A percentile compares a stretch with the other conserved stretches of the same genome.
Conservation (phyloP, 2,797 vertebrate species). For the Rhinoraja longicauda region DNA sequence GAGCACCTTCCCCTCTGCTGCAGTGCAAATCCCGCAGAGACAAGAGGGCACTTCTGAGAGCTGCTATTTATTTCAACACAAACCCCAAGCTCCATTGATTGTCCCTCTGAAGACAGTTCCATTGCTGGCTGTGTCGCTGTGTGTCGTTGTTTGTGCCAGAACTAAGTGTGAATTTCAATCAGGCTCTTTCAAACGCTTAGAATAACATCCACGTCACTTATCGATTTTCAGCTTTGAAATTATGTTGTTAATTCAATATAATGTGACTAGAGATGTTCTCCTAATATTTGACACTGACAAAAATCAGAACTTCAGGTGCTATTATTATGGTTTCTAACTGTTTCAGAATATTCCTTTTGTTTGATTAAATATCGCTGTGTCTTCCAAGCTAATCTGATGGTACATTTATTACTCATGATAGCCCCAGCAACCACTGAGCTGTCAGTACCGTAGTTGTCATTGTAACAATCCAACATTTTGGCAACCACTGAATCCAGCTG, state of each 20-base stretch:
- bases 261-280: neutral
- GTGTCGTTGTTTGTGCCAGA: neutral
- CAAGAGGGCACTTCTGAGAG: neutral
- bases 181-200: neutral
- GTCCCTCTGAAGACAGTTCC: neutral
- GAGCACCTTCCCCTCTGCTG: neutral
- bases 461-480: constrained; percentile 20
- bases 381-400: constrained; percentile 21
- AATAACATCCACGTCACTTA: neutral
- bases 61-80: no score
- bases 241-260: neutral
- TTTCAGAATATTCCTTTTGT: neutral
- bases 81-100: neutral
- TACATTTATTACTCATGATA: neutral
- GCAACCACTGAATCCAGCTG: constrained; percentile 34
- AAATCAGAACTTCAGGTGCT: neutral
- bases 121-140: neutral
- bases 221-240: neutral
- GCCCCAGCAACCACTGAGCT: neutral
- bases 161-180: neutral
- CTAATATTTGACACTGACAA: neutral
- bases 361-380: neutral
- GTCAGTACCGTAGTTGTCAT: constrained; percentile 20
- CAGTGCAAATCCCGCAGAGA: neutral
- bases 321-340: neutral